Base-by-base conservation (phyloP, 1,140 invertebrate genomes). In the Mercenaria mercenaria region DNA sequence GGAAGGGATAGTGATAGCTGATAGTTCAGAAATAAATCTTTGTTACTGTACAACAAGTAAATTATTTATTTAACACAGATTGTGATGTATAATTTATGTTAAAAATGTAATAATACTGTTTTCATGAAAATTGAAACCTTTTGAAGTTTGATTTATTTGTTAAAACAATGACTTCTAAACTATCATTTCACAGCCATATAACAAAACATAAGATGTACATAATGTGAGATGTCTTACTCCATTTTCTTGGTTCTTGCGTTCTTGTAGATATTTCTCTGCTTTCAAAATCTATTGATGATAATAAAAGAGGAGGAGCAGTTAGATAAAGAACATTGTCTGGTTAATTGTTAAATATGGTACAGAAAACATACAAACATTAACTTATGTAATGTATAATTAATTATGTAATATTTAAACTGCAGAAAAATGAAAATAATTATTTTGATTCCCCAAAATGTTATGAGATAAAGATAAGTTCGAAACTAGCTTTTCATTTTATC, bases 231-330 rank as follows among this genome's bases (percentile, higher is more conserved):
- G 52, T 11, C 52, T 80, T 47, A 74, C 50, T 11, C 34, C 29
- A 8, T 37, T 74, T 67, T 20, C 67, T 41, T 61, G 11, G 50
- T 13, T 32, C 34, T 56, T 37, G 26, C 52, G 34, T 41, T 34
- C 56, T 37, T 83, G 56, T 23, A 86, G 61, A 72, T 34, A 77
- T 56, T 67, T 79, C 43, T 79, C 69, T 64, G 61, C 67, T 69
- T 85, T 56, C 52, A 90, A 56, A 47, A 69, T 89, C 79, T 47
- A 76, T 74, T 15, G 20, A 37, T 39, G 11, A 72, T 67, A 26
- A 64, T 56, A 83, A 85, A 56, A 41, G 29, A 77, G 20, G 52
- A 26, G 32, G 10, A 69, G 34, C 23, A 41, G 56, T 50, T 37
- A 69, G 29, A 26, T n/a, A 37, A 34, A 26, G 6, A 43, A 50